A percentile compares a stretch with the other conserved stretches of the same genome.
Conservation (phyloP, 2,113 vertebrate species). For the Microcebus murinus region DNA sequence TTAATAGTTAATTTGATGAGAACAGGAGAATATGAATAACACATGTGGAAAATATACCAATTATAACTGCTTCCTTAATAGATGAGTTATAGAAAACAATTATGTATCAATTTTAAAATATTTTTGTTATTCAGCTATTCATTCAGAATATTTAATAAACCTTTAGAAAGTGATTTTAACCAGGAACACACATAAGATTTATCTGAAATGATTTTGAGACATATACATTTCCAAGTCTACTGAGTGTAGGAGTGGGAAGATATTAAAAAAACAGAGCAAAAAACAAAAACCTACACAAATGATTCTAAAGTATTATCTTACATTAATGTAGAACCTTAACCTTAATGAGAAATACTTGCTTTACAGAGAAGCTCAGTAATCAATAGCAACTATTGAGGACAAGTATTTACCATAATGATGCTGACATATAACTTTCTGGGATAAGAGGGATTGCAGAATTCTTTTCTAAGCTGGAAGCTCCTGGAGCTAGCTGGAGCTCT, state of each 20-base stretch:
- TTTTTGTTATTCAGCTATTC: neutral
- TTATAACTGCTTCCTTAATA: constrained; percentile 5
- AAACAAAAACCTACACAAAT: neutral
- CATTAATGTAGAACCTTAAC: neutral
- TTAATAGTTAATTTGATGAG: neutral
- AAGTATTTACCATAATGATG: neutral
- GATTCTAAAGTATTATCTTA: neutral
- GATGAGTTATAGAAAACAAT: constrained; percentile 26
- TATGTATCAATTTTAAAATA: neutral
- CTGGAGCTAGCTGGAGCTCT: neutral
- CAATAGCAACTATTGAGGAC: neutral
- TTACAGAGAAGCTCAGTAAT: neutral
- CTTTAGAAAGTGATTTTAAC: neutral
- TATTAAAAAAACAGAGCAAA: neutral
- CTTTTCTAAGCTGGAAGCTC: neutral
- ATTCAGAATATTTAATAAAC: neutral
- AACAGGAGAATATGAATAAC: neutral
- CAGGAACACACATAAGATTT: neutral
- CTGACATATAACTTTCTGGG: neutral
- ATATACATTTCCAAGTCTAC: neutral
- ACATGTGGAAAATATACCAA: neutral
- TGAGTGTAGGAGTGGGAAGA: neutral
- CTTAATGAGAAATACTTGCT: neutral
- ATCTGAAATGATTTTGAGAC: neutral
- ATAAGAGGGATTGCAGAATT: neutral